Percentiles rank a stretch among this genome's conserved stretches.
Evolutionary conservation across 2,797 vertebrate species (phyloP).

Genomic region (Psittacula derbiana): DNA sequence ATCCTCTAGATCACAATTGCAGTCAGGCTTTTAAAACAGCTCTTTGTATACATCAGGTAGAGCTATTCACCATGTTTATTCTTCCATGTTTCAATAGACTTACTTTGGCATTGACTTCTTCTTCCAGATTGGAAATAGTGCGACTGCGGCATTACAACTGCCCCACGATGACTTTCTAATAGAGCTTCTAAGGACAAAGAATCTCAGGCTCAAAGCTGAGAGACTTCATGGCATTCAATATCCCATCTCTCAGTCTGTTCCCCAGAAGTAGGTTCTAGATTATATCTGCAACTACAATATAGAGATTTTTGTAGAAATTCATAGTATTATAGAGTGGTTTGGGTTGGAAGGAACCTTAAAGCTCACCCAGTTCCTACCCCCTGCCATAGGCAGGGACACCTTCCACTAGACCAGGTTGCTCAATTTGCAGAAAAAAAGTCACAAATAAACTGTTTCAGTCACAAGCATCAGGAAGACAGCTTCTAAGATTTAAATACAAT

Average conservation of each 20-base stretch:
- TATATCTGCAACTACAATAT: neutral
- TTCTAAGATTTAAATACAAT: neutral
- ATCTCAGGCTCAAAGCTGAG: neutral
- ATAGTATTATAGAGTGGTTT: neutral
- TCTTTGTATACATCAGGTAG: neutral
- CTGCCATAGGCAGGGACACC: neutral
- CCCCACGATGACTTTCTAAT: fast-evolving
- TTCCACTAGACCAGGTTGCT: neutral
- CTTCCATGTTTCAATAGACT: neutral
- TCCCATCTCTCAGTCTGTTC: neutral
- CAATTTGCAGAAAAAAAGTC: neutral
- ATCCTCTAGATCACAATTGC: neutral
- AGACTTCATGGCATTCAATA: neutral
- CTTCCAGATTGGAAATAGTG: neutral
- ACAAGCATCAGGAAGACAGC: neutral
- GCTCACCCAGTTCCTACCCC: neutral
- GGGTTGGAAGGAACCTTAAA: neutral
- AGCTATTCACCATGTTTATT: neutral
- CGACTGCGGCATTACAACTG: neutral
- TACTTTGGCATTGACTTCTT: neutral
- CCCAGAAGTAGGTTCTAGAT: neutral
- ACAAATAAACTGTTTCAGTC: neutral
- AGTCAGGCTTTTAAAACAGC: neutral
- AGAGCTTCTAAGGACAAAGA: neutral
- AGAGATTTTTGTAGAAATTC: neutral